Percentiles rank a stretch among this genome's conserved stretches.
These are phyloP conservation scores for Crocodylus rhombifer DNA, from an alignment of 2,797 vertebrate genomes.

Conservation along the genomic window DNA sequence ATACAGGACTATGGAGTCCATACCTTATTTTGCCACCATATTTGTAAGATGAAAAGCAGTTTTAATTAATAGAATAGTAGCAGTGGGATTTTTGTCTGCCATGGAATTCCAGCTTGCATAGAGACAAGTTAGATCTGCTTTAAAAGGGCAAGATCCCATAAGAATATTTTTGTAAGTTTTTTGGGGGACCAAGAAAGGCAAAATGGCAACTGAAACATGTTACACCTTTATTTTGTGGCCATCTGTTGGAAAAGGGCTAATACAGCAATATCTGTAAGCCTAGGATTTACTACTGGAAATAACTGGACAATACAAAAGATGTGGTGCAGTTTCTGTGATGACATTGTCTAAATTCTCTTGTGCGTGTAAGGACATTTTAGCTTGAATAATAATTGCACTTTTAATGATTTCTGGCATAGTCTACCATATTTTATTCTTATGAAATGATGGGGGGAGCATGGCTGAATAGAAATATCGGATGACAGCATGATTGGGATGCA, in stretches of 20 bases:
- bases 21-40: not conserved
- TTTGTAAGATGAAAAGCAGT: not conserved
- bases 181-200: not conserved
- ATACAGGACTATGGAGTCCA: not conserved
- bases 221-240: not conserved
- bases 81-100: not conserved
- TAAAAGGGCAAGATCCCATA: not conserved
- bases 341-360: not conserved
- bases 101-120: not conserved
- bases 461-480: not conserved
- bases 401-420: not conserved
- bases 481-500: not conserved
- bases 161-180: slow-evolving; percentile 22
- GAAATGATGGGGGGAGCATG: not conserved
- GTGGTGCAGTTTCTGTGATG: not conserved
- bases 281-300: not conserved
- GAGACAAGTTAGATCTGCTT: slow-evolving; percentile 10
- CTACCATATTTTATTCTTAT: not conserved
- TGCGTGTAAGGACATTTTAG: not conserved
- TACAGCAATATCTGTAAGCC: not conserved
- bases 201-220: not conserved
- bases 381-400: not conserved
- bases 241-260: not conserved
- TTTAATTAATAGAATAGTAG: slow-evolving; percentile 7
- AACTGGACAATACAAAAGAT: not conserved